A percentile compares a stretch with the other conserved stretches of the same genome.
Evolutionary conservation across 2,888 invertebrate genomes (phyloP).

Genomic region (Ochropleura leucogaster): DNA sequence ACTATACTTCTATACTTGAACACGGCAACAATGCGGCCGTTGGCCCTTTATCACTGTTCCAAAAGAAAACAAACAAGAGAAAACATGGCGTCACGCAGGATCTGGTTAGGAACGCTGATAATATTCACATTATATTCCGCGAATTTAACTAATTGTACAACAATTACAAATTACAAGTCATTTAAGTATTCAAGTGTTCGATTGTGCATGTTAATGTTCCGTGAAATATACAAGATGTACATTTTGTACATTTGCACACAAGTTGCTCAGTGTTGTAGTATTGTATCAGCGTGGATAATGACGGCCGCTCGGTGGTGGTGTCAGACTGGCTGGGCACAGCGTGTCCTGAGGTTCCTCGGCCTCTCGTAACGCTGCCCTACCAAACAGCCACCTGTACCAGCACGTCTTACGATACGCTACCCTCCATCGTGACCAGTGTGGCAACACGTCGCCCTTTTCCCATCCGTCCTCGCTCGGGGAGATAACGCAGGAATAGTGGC

Average conservation of each 20-base stretch:
- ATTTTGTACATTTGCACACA: neutral
- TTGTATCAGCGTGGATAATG: constrained; percentile 27
- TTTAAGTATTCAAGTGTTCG: constrained; percentile 11
- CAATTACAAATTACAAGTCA: neutral
- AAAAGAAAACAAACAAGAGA: neutral
- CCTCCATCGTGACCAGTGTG: neutral
- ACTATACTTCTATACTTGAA: neutral
- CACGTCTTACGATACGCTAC: no score
- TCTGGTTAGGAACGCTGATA: constrained; percentile 13
- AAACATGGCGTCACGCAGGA: neutral
- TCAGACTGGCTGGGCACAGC: no score
- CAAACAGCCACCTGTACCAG: no score
- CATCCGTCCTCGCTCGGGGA: neutral
- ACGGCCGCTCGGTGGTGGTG: neutral
- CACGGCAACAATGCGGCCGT: neutral
- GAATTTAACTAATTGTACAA: constrained; percentile 14
- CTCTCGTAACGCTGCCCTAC: no score
- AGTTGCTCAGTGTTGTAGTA: neutral
- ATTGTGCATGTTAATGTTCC: neutral
- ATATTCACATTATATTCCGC: constrained; percentile 19
- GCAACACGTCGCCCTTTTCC: neutral
- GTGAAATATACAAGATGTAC: constrained; percentile 14
- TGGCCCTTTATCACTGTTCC: no score
- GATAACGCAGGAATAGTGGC: constrained; percentile 2
- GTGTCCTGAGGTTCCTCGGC: no score